A percentile compares a stretch with the other conserved stretches of the same genome.
Evolutionary conservation across 2,888 invertebrate genomes (phyloP).

Genomic region (Alloscopus bannaensis): DNA sequence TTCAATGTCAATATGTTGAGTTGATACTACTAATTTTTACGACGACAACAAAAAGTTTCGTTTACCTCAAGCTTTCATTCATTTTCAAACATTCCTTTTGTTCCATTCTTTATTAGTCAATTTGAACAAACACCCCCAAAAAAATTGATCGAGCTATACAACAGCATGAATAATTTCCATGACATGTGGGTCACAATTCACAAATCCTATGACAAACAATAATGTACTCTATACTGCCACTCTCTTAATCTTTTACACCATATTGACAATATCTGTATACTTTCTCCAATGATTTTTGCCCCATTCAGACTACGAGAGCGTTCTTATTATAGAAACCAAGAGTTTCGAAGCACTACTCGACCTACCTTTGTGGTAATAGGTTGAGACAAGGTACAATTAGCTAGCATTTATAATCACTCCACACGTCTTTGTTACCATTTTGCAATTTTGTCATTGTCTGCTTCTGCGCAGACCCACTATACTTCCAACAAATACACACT

Average conservation of each 20-base stretch:
- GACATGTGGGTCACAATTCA: slow-evolving; percentile 14
- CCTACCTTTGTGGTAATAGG: no score
- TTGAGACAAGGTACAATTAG: no score
- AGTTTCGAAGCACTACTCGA: no score
- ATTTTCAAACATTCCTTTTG: background rate
- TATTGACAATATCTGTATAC: background rate
- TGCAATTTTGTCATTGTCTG: no score
- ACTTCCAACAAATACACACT: no score
- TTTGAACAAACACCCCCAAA: background rate
- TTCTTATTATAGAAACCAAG: slow-evolving; percentile 31
- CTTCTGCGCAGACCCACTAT: no score
- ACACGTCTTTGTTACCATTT: no score
- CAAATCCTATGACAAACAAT: background rate
- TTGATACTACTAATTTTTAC: slow-evolving; percentile 4
- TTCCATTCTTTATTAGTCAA: background rate
- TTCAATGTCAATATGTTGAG: background rate
- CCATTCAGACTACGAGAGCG: slow-evolving; percentile 24
- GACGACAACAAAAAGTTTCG: background rate
- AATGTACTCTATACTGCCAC: no score
- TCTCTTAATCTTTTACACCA: background rate
- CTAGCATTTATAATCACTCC: no score
- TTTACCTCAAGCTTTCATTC: background rate
- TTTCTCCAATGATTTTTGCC: no score
- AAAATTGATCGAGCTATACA: background rate
- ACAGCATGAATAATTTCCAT: no score